Base-by-base conservation (phyloP, 2,113 vertebrate genomes). In the Misgurnus mizolepis region DNA sequence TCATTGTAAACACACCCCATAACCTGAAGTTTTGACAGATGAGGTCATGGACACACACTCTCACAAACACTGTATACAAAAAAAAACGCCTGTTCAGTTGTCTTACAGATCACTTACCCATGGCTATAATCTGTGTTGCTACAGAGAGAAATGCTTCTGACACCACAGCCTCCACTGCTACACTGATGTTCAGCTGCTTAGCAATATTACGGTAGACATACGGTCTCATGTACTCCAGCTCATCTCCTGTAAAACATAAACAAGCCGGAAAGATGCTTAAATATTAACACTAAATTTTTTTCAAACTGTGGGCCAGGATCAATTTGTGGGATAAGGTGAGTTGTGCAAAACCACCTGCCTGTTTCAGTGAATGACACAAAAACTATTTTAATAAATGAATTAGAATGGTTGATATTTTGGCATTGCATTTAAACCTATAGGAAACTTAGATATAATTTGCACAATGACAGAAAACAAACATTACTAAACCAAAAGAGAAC, bases 201-300 rank as follows among this genome's bases (percentile, higher is more conserved):
- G 96, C 95, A 6, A 98, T 92, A 0, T 99, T 96, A 15, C 95
- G 92, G 89, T 98, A 99, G 6, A 99, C 85, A 0, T 92, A 92
- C 66, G 98, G 98, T 58, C 94, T 92, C 65, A 99, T 95, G 85
- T 94, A 93, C 86, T 99, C 97, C 92, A 99, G 91, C 91, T 99
- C 96, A 3, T 99, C 96, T 40, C 96, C 97, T 99, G 84, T 71
- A 82, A 68, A 88, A 90, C 83, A 78, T 85, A 76, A 69, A 47
- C 12, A 27, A 62, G 34, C 22, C 58, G n/a, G 41, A 41, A 55
- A 50, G 40, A 5, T 58, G 55, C 17, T 58, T 1, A 58, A 58
- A 58, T 12, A 53, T 53, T 5, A 53, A 53, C 12, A 6, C 12
- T n/a, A 58, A n/a, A 47, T 53, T 1, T 2, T 34, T 34, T 34